Evolutionary conservation across 2,888 invertebrate genomes (phyloP).

Genomic region (Orgyia antiqua): DNA sequence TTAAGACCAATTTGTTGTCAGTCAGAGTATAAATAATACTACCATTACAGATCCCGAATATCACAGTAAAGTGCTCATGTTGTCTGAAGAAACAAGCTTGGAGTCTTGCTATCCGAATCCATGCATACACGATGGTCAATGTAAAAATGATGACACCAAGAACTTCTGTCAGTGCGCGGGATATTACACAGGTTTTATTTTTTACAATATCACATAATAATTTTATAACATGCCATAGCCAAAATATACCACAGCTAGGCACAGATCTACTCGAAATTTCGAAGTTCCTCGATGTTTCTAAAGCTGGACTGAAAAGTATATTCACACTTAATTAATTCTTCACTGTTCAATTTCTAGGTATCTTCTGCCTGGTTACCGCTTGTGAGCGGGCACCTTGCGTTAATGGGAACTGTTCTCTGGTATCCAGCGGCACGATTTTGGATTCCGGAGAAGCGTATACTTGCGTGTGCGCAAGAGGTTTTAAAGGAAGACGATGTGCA

Average conservation of each 20-base stretch:
- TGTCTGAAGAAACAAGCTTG: conserved; percentile 75
- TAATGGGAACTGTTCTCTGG: conserved; percentile 81
- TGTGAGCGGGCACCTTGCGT: conserved; percentile 86
- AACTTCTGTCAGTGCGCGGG: conserved; percentile 84
- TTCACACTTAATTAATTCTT: no score
- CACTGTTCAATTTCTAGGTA: conserved; percentile 72
- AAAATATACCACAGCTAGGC: no score
- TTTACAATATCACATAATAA: no score
- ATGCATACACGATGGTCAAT: conserved; percentile 84
- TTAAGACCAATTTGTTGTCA: no score
- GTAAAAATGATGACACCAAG: conserved; percentile 76
- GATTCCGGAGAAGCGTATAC: conserved; percentile 57
- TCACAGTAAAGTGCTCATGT: conserved; percentile 80
- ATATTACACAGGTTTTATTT: conserved; percentile 82
- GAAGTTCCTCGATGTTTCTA: no score
- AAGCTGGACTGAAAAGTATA: no score
- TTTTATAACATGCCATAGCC: no score
- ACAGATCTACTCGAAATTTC: no score
- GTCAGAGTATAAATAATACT: no score
- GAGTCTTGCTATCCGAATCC: conserved; percentile 87
- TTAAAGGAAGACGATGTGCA: conserved; percentile 70
- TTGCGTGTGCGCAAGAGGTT: conserved; percentile 82
- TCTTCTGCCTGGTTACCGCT: conserved; percentile 86
- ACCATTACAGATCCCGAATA: conserved; percentile 77
- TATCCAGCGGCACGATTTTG: conserved; percentile 27